Base-by-base conservation (phyloP, 2,888 invertebrate species). In the Drosophila quinaria region DNA sequence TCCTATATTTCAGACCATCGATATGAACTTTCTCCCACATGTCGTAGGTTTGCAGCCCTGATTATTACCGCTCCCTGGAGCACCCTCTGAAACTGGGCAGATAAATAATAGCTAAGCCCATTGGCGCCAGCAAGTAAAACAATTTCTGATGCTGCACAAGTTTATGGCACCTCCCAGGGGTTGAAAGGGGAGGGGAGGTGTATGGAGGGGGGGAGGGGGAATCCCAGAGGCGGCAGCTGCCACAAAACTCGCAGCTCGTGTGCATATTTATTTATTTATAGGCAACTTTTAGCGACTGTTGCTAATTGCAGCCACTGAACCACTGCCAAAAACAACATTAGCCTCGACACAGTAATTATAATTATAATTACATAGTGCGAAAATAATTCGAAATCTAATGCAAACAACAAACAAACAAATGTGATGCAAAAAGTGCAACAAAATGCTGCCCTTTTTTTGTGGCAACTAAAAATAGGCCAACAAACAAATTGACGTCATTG, bases 321-420 rank as follows among this genome's bases (percentile, higher is more conserved):
- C n/a, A 42, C 46, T 59, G 74, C 51, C 62, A 67, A 61, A 56
- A 55, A 44, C 33, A 58, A 25, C 46, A 46, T 13, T 52, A 75
- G 59, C 77, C 86, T 80, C 78, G 86, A 85, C 89, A 78, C 68
- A 82, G 82, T 87, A 67, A 89, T 54, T 89, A 67, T 70, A 66
- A 83, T 65, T 87, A 25, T 25, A 25, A 25, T 25, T 25, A 25
- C 25, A 25, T 6, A 59, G 72, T 61, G 41, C 33, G 29, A 44
- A 55, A 51, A 54, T 33, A 50, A 52, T 49, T 62, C 67, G 66
- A 72, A 64, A 61, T 62, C 70, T 50, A 76, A 63, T 15, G 11
- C 41, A 41, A 47, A 63, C 42, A 55, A 55, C 8, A 49, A 51
- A 52, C 17, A 19, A 60, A 25, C 25, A 25, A 25, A 25, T 25